Conservation (phyloP, 1,140 invertebrate genomes). For the Zaprionus nigranus region DNA sequence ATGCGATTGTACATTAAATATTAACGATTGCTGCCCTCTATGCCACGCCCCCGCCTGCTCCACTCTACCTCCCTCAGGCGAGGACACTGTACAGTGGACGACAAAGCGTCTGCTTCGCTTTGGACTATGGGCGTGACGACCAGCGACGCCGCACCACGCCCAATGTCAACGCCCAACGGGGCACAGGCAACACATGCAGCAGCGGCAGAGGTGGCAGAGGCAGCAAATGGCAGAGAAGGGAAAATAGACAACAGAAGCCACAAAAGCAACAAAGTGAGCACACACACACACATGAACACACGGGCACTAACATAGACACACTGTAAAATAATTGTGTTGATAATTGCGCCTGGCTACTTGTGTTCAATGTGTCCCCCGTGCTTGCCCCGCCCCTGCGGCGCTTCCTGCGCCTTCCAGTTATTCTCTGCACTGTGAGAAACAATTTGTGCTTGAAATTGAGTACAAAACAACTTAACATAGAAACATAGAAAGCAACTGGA, state of each 20-base stretch:
- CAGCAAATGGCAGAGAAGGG: background rate
- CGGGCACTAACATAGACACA: conserved; percentile 5
- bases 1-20: conserved; percentile 83
- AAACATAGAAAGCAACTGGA: background rate
- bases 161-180: conserved; percentile 66
- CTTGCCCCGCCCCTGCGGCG: background rate
- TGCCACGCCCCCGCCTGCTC: background rate
- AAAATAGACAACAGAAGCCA: conserved; percentile 29
- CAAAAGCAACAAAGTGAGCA: conserved; percentile 54
- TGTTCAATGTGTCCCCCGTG: conserved; percentile 3
- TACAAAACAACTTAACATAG: conserved; percentile 2
- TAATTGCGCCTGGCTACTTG: conserved; percentile 44
- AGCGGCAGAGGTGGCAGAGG: background rate
- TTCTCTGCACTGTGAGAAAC: background rate
- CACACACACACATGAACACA: conserved; percentile 18
- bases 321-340: conserved; percentile 64
- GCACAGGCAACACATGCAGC: conserved; percentile 1
- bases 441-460: background rate
- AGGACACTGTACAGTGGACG: conserved; percentile 39
- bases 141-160: conserved; percentile 33
- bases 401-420: background rate
- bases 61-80: background rate
- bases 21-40: conserved; percentile 74
- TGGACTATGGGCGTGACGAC: conserved; percentile 21
- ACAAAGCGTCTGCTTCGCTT: conserved; percentile 29